These are phyloP conservation scores for Gonioctena quinquepunctata DNA, from an alignment of 1,140 invertebrate genomes.

Conservation along the genomic window DNA sequence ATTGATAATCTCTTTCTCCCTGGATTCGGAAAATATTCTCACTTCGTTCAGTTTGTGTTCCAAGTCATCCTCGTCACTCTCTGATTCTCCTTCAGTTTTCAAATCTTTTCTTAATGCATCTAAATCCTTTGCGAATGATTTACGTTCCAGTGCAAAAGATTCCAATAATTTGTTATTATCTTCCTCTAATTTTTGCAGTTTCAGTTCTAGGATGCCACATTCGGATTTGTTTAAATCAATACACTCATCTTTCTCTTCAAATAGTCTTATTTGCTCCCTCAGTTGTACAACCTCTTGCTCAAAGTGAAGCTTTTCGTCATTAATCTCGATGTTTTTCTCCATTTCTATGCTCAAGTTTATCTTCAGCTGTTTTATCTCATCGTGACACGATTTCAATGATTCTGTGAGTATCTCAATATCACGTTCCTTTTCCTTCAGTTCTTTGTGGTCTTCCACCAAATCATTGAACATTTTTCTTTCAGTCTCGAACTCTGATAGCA, in stretches of 20 bases:
- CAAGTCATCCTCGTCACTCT: not conserved
- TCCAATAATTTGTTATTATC: conserved; percentile 30
- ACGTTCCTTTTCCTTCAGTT: conserved; percentile 37
- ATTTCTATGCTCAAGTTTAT: conserved; percentile 25
- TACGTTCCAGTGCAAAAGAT: conserved; percentile 27
- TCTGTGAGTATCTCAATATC: conserved; percentile 28
- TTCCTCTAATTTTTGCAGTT: conserved; percentile 35
- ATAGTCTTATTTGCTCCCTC: conserved; percentile 22
- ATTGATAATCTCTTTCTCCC: conserved; percentile 19
- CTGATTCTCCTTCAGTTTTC: not conserved
- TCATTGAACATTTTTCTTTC: conserved; percentile 33
- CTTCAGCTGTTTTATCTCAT: conserved; percentile 22
- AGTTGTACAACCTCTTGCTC: conserved; percentile 25
- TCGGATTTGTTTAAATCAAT: conserved; percentile 51
- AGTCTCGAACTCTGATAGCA: conserved; percentile 24
- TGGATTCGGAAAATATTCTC: not conserved
- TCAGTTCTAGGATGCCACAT: conserved; percentile 37
- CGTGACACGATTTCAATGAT: conserved; percentile 1
- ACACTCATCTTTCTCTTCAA: conserved; percentile 31
- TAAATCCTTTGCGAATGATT: conserved; percentile 31
- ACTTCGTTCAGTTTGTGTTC: not conserved
- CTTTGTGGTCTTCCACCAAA: conserved; percentile 25
- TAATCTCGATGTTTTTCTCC: conserved; percentile 12
- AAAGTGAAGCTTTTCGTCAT: conserved; percentile 16
- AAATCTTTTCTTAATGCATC: conserved; percentile 27